These are phyloP conservation scores for Capra hircus DNA, from an alignment of 2,113 vertebrate genomes.

Conservation along the genomic window DNA sequence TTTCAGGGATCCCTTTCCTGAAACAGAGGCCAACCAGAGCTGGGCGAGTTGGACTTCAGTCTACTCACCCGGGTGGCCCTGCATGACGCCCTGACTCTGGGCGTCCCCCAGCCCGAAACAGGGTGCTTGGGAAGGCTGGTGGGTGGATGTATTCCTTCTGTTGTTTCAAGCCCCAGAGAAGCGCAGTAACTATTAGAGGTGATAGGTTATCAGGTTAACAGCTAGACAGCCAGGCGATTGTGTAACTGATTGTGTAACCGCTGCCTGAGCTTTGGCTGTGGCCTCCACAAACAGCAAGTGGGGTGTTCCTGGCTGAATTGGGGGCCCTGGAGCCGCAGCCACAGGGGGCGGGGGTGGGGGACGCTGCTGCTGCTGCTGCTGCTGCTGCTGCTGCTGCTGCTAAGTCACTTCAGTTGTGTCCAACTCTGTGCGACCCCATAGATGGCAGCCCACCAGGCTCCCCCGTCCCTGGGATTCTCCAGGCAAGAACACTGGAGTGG, in stretches of 20 bases:
- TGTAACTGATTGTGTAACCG: not conserved
- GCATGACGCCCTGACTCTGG: not conserved
- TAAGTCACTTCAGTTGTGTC: no score
- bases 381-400: not conserved
- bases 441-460: no score
- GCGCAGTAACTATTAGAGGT: not conserved
- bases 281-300: not conserved
- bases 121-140: fast-evolving
- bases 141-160: not conserved
- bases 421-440: no score
- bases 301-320: not conserved
- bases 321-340: not conserved
- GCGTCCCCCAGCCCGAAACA: not conserved
- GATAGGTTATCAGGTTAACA: not conserved
- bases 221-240: not conserved
- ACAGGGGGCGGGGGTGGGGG: not conserved
- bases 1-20: not conserved
- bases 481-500: no score
- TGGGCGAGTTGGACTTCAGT: not conserved
- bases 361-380: not conserved
- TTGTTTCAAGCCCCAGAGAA: not conserved
- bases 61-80: not conserved
- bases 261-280: not conserved
- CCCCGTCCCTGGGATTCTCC: no score
- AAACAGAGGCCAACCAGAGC: not conserved